Conservation (phyloP, 2,113 vertebrate genomes). For the Origma solitaria region DNA sequence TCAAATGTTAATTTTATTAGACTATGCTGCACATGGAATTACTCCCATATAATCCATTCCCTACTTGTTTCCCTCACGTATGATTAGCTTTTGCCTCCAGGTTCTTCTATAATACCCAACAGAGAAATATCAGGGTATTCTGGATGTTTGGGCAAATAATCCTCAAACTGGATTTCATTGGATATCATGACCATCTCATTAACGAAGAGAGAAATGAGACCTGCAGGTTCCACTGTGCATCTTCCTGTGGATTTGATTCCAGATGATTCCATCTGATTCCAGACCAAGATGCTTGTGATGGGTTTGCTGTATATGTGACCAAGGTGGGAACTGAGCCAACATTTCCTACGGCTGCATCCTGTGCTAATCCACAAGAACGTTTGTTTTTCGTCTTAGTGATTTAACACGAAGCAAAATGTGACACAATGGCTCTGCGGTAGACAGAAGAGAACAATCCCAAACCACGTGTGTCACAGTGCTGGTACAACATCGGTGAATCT, state of each 20-base stretch:
- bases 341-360: not conserved
- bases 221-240: not conserved
- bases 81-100: not conserved
- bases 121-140: not conserved
- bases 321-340: not conserved
- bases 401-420: not conserved
- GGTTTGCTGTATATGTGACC: not conserved
- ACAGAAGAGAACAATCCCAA: not conserved
- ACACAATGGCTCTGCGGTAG: not conserved
- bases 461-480: not conserved
- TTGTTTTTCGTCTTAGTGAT: not conserved
- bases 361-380: not conserved
- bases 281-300: not conserved
- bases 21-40: not conserved
- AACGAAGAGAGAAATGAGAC: not conserved
- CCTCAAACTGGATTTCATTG: not conserved
- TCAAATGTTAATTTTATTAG: slow-evolving; percentile 44
- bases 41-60: not conserved
- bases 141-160: not conserved
- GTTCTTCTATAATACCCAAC: not conserved
- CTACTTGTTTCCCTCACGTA: not conserved
- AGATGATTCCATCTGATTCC: no score
- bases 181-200: not conserved
- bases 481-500: not conserved
- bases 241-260: not conserved